Percentiles rank a stretch among this genome's conserved stretches.
Conservation (phyloP, 2,888 invertebrate genomes). For the Eupithecia dodoneata region DNA sequence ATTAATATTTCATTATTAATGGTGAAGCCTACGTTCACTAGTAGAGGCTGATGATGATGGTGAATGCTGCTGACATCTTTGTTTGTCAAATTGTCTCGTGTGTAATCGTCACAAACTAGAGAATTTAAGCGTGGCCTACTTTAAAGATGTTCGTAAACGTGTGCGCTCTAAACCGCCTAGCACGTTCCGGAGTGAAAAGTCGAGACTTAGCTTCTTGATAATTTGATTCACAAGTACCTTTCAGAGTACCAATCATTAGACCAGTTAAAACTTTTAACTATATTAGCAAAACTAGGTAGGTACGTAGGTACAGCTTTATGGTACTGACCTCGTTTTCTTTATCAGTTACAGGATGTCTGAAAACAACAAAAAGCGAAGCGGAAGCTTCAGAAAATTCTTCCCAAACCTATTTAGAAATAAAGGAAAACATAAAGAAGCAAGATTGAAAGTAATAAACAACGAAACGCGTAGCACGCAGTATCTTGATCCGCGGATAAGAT, state of each 20-base stretch:
- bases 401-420: constrained; percentile 72
- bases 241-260: constrained; percentile 5
- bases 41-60: too few species aligned
- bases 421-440: constrained; percentile 58
- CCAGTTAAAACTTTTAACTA: constrained; percentile 4
- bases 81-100: neutral
- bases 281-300: neutral
- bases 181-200: neutral
- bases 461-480: constrained; percentile 65
- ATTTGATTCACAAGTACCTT: neutral
- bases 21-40: too few species aligned
- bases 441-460: constrained; percentile 52
- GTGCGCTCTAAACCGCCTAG: neutral
- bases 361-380: constrained; percentile 66
- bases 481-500: constrained; percentile 65
- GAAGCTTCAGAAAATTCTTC: constrained; percentile 73
- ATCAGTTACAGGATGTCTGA: constrained; percentile 62
- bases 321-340: constrained; percentile 20
- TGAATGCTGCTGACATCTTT: neutral
- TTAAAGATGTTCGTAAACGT: neutral
- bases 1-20: too few species aligned
- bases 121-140: neutral
- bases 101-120: neutral
- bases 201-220: neutral
- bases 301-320: neutral